These are phyloP conservation scores for Drosophila busckii DNA, from an alignment of 1,140 invertebrate genomes.

Conservation along the genomic window DNA sequence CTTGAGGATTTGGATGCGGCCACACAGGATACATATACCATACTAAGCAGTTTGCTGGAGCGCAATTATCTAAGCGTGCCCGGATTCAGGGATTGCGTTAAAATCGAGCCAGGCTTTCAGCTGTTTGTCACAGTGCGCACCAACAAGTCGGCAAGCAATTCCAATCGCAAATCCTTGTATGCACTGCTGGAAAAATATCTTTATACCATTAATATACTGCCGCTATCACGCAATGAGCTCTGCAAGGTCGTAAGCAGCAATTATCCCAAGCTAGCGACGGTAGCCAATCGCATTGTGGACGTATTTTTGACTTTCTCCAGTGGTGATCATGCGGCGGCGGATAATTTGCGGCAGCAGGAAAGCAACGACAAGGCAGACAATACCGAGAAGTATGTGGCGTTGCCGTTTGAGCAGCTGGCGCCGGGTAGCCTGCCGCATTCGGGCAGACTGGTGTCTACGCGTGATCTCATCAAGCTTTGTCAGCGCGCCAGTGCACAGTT, in stretches of 20 bases:
- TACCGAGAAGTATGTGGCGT: conserved; percentile 54
- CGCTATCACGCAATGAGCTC: conserved; percentile 87
- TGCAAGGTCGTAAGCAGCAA: conserved; percentile 83
- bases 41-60: conserved; percentile 92
- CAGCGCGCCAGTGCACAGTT: conserved; percentile 87
- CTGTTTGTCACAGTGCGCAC: conserved; percentile 92
- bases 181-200: conserved; percentile 90
- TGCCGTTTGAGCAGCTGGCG: conserved; percentile 60
- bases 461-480: conserved; percentile 97
- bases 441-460: conserved; percentile 86
- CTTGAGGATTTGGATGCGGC: conserved; percentile 98
- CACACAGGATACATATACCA: conserved; percentile 93
- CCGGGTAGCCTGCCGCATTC: conserved; percentile 48
- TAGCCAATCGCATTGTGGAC: conserved; percentile 88
- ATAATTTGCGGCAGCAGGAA: conserved; percentile 79
- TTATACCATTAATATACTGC: conserved; percentile 89
- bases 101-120: conserved; percentile 90
- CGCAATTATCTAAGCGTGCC: conserved; percentile 90
- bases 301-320: conserved; percentile 91
- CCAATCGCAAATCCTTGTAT: conserved; percentile 82
- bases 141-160: conserved; percentile 78
- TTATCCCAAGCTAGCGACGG: conserved; percentile 87
- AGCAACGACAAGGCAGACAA: conserved; percentile 60
- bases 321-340: conserved; percentile 81
- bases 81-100: conserved; percentile 90